These are phyloP conservation scores for Haliclystus octoradiatus DNA, from an alignment of 30 jellyfish, hydroid and myxozoan genomes.

Conservation along the genomic window DNA sequence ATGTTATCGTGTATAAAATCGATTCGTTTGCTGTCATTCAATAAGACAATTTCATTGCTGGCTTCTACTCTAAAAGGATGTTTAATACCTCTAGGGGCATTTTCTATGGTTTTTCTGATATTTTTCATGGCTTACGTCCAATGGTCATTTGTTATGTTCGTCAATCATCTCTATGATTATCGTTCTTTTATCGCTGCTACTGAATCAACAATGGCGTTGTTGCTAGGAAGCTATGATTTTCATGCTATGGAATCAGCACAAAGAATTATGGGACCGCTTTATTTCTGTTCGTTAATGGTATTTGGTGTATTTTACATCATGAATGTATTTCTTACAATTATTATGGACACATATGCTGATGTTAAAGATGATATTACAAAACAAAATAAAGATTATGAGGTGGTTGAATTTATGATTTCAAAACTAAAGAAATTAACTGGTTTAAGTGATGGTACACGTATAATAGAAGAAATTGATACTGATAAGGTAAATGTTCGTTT, in stretches of 20 bases:
- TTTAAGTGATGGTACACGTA: conserved; percentile 47
- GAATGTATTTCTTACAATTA: conserved; percentile 86
- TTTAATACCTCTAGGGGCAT: conserved; percentile 86
- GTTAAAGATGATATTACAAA: conserved; percentile 65
- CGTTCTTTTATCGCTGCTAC: conserved; percentile 51
- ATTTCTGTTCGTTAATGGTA: conserved; percentile 65
- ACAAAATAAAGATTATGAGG: conserved; percentile 83
- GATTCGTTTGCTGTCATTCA: conserved; percentile 74
- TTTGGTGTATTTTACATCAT: conserved; percentile 94
- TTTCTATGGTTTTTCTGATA: conserved; percentile 63
- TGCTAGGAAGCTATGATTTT: conserved; percentile 83
- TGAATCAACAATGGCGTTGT: conserved; percentile 77
- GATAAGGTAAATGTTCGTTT: too few species aligned
- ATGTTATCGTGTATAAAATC: conserved; percentile 84
- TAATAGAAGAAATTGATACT: too few species aligned
- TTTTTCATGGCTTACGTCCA: conserved; percentile 73
- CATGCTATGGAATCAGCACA: conserved; percentile 58
- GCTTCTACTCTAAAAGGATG: conserved; percentile 86
- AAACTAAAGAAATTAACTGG: conserved; percentile 73
- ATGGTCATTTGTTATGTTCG: conserved; percentile 71
- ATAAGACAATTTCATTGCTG: conserved; percentile 78
- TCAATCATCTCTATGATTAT: conserved; percentile 65
- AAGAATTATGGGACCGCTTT: conserved; percentile 76
- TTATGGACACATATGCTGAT: conserved; percentile 89
- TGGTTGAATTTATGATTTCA: conserved; percentile 85